Evolutionary conservation across 30 jellyfish, hydroid and myxozoan species (phyloP).

Genomic region (Clytia hemisphaerica): DNA sequence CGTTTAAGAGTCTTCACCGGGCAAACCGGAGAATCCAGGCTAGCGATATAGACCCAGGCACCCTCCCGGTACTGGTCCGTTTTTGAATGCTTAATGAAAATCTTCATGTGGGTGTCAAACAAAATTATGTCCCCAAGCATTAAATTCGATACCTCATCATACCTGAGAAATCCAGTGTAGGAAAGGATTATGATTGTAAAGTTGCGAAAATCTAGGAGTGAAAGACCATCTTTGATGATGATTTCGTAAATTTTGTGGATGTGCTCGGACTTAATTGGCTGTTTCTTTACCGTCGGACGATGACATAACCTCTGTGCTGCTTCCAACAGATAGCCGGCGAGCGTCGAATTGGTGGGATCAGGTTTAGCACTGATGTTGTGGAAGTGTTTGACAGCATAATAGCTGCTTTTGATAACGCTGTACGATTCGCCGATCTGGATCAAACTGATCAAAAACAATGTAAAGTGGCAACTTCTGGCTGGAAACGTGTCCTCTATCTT

Average conservation of each 20-base stretch:
- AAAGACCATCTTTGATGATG: too few species aligned
- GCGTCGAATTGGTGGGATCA: slow-evolving; percentile 4
- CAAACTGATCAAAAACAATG: slow-evolving; percentile 4
- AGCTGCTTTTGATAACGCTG: slow-evolving; percentile 8
- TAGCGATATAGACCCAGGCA: not conserved
- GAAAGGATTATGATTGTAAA: too few species aligned
- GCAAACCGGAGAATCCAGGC: slow-evolving; percentile 12
- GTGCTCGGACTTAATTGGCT: too few species aligned
- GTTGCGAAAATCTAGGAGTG: too few species aligned
- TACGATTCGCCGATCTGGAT: slow-evolving; percentile 1
- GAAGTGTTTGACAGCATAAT: slow-evolving; percentile 4
- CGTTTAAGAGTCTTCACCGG: slow-evolving; percentile 16
- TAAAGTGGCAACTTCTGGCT: slow-evolving; percentile 3
- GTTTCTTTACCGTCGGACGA: too few species aligned
- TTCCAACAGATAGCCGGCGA: too few species aligned
- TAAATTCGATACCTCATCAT: too few species aligned
- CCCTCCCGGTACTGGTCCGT: slow-evolving; percentile 22
- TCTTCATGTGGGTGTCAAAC: slow-evolving; percentile 16
- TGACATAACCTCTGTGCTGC: too few species aligned
- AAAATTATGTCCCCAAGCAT: too few species aligned
- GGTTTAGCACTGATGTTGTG: not conserved
- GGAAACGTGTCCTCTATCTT: too few species aligned
- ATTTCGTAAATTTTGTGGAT: too few species aligned
- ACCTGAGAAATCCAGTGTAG: too few species aligned
- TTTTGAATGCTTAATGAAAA: slow-evolving; percentile 3